Percentiles rank a stretch among this genome's conserved stretches.
These are phyloP conservation scores for Conchocele bisecta DNA, from an alignment of 2,888 invertebrate species.

Conservation along the genomic window DNA sequence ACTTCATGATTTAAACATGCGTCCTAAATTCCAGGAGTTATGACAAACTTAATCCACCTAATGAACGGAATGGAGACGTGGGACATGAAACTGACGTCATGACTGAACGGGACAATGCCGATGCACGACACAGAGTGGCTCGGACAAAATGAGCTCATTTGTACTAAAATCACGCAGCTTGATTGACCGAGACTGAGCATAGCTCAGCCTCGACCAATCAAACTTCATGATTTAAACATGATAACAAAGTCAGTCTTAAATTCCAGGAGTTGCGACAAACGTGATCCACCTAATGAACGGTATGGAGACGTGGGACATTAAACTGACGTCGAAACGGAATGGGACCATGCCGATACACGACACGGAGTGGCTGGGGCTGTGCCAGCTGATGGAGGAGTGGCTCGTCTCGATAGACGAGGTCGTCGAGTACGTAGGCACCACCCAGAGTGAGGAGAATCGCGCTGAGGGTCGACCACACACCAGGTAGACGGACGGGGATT, in stretches of 20 bases:
- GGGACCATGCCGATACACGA: slow-evolving; percentile 75
- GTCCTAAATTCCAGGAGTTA: slow-evolving; percentile 77
- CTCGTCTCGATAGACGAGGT: slow-evolving; percentile 71
- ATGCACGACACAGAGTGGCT: slow-evolving; percentile 80
- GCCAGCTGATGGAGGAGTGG: slow-evolving; percentile 81
- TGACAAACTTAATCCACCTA: slow-evolving; percentile 77
- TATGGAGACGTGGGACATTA: slow-evolving; percentile 79
- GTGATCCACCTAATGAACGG: slow-evolving; percentile 78
- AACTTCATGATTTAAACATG: too few relatives aligned
- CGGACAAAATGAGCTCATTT: slow-evolving; percentile 73
- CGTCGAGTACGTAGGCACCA: slow-evolving; percentile 73
- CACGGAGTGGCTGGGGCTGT: slow-evolving; percentile 79
- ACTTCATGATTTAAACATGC: too few relatives aligned
- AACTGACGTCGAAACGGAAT: slow-evolving; percentile 69
- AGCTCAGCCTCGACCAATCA: too few relatives aligned
- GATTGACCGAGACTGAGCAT: too few relatives aligned
- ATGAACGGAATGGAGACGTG: slow-evolving; percentile 79
- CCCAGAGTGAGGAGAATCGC: slow-evolving; percentile 75
- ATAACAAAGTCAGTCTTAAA: too few relatives aligned
- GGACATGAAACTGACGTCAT: slow-evolving; percentile 74
- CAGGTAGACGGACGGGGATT: too few relatives aligned
- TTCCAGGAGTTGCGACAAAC: slow-evolving; percentile 76
- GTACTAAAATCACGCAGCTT: too few relatives aligned
- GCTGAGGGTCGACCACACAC: slow-evolving; percentile 70
- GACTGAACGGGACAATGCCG: slow-evolving; percentile 66